A percentile compares a stretch with the other conserved stretches of the same genome.
phyloP scores from a whole-genome alignment of 2,797 vertebrate species.

The Gobio occitaniae region DNA sequence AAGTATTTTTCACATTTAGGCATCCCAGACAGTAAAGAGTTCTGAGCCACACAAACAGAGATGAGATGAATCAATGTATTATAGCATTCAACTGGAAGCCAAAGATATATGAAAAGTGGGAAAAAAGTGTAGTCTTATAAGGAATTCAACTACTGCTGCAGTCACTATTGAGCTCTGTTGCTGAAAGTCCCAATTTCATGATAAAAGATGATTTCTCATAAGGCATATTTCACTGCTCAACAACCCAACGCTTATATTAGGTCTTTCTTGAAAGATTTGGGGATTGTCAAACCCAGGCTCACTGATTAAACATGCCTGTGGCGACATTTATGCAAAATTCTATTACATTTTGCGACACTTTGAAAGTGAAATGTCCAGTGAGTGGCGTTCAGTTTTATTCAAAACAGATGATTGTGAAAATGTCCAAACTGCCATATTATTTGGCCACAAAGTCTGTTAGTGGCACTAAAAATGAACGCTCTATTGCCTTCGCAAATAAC shows the following conservation, averaged over 20 bases:
- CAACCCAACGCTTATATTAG: not conserved
- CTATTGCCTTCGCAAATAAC: no score
- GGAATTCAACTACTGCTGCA: conserved; percentile 1
- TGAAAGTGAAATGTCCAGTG: not conserved
- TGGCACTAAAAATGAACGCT: no score
- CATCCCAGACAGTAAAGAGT: not conserved
- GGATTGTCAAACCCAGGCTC: not conserved
- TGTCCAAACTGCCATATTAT: no score
- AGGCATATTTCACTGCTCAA: conserved; percentile 16
- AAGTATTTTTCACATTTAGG: conserved; percentile 3
- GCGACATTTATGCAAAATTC: not conserved
- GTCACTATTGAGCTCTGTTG: conserved; percentile 11
- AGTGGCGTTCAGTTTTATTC: conserved; percentile 2
- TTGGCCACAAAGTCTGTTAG: no score
- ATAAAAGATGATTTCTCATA: conserved; percentile 13
- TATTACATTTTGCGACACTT: not conserved
- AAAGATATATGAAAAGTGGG: not conserved
- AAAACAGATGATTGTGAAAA: not conserved
- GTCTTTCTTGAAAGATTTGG: conserved; percentile 15
- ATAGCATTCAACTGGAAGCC: not conserved
- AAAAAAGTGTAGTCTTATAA: not conserved
- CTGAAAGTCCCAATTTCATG: conserved; percentile 1
- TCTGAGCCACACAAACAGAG: not conserved
- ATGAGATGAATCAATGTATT: not conserved
- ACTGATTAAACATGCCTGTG: not conserved